Conservation (phyloP, 2,888 invertebrate species). For the Conops quadrifasciatus region DNA sequence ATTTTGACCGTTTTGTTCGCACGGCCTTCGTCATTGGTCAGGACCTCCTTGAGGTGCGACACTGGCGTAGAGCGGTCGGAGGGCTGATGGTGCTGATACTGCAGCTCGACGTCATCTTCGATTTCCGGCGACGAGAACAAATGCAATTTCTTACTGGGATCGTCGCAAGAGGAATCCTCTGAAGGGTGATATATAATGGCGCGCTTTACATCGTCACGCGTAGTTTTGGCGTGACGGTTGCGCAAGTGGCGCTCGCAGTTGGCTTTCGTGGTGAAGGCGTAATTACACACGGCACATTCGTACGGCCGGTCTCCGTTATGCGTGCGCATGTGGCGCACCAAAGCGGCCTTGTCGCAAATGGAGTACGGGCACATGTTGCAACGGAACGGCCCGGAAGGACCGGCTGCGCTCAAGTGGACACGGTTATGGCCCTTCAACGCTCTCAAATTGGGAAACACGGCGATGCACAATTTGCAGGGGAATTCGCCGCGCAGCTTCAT, state of each 20-base stretch:
- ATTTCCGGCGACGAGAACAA: conserved; percentile 69
- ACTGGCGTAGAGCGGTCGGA: conserved; percentile 62
- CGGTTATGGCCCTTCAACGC: conserved; percentile 92
- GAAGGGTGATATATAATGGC: conserved; percentile 88
- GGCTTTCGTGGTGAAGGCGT: conserved; percentile 96
- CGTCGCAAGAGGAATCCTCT: conserved; percentile 83
- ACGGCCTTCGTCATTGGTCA: conserved; percentile 57
- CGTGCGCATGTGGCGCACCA: conserved; percentile 90
- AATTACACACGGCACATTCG: conserved; percentile 93
- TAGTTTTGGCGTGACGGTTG: conserved; percentile 87
- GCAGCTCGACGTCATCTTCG: conserved; percentile 48
- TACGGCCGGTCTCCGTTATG: conserved; percentile 96
- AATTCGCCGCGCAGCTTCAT: conserved; percentile 91
- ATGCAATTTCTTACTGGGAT: conserved; percentile 69
- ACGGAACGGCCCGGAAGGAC: conserved; percentile 79
- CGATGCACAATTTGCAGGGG: conserved; percentile 88
- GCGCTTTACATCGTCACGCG: conserved; percentile 87
- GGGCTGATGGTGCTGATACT: conserved; percentile 53
- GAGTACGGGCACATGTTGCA: conserved; percentile 94
- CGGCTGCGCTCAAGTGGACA: conserved; percentile 81
- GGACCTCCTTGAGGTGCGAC: conserved; percentile 67
- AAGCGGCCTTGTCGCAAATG: conserved; percentile 84
- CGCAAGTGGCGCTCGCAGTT: conserved; percentile 95
- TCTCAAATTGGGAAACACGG: conserved; percentile 86
- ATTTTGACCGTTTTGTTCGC: conserved; percentile 68